Evolutionary conservation across 1,140 invertebrate species (phyloP).

Genomic region (Macrotrachela quadricornifera): DNA sequence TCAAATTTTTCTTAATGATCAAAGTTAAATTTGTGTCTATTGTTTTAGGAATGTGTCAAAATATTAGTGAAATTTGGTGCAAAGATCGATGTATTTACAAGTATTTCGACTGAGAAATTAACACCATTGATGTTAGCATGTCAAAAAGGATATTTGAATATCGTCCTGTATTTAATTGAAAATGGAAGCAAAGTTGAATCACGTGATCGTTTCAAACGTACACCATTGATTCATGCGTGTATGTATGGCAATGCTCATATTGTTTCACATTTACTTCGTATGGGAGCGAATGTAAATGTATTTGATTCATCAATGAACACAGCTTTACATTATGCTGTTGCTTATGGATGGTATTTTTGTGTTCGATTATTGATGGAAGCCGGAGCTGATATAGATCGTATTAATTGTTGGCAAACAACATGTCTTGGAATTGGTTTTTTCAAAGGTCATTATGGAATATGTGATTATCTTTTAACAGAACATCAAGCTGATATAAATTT

Average conservation of each 20-base stretch:
- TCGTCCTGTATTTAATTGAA: slow-evolving; percentile 28
- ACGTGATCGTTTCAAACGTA: slow-evolving; percentile 21
- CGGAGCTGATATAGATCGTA: slow-evolving; percentile 25
- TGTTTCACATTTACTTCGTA: slow-evolving; percentile 36
- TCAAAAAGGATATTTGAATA: slow-evolving; percentile 33
- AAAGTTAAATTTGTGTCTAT: too few relatives aligned
- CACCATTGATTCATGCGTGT: slow-evolving; percentile 34
- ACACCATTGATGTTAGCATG: slow-evolving; percentile 41
- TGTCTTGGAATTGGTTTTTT: slow-evolving; percentile 33
- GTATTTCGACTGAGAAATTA: slow-evolving; percentile 36
- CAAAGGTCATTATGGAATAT: slow-evolving; percentile 35
- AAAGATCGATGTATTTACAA: slow-evolving; percentile 41
- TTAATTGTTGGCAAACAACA: slow-evolving; percentile 35
- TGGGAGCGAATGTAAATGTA: slow-evolving; percentile 41
- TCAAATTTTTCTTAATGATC: too few relatives aligned
- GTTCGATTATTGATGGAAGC: slow-evolving; percentile 33
- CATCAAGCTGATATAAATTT: slow-evolving; percentile 33
- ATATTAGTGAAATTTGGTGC: slow-evolving; percentile 42
- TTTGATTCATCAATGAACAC: slow-evolving; percentile 48
- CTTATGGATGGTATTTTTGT: slow-evolving; percentile 37
- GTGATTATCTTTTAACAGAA: slow-evolving; percentile 29
- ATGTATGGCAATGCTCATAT: slow-evolving; percentile 39
- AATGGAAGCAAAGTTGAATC: slow-evolving; percentile 26
- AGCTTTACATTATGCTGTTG: slow-evolving; percentile 55
- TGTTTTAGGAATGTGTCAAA: slow-evolving; percentile 30